Conservation (phyloP, 2,113 vertebrate genomes). For the Sceloporus undulatus region DNA sequence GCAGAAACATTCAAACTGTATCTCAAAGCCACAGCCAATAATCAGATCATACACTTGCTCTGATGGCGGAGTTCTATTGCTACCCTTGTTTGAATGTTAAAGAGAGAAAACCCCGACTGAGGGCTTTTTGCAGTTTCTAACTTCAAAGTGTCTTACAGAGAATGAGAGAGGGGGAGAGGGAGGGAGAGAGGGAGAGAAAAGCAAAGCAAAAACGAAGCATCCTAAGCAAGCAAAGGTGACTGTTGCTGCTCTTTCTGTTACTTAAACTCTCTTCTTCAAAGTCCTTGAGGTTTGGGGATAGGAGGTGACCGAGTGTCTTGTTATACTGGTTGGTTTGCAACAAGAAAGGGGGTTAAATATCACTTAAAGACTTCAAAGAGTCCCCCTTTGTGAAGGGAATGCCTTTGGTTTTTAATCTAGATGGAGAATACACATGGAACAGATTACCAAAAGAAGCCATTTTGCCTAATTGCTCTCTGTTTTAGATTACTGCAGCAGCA, state of each 20-base stretch:
- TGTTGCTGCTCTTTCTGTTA: slow-evolving; percentile 2
- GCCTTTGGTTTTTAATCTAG: slow-evolving; percentile 66
- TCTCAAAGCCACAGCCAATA: slow-evolving; percentile 68
- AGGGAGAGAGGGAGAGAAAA: slow-evolving; percentile 32
- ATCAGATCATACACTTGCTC: slow-evolving; percentile 38
- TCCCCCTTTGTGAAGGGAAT: slow-evolving; percentile 54
- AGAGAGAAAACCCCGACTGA: slow-evolving; percentile 66
- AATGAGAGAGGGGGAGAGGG: accelerated
- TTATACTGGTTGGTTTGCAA: slow-evolving; percentile 66
- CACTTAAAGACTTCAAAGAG: slow-evolving; percentile 69
- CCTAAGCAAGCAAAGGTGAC: slow-evolving; percentile 49
- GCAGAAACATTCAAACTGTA: slow-evolving; percentile 59
- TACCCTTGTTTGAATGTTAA: slow-evolving; percentile 51
- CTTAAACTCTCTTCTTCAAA: slow-evolving; percentile 57
- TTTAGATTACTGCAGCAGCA: slow-evolving; percentile 64
- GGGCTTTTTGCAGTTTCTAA: slow-evolving; percentile 41
- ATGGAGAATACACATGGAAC: slow-evolving; percentile 55
- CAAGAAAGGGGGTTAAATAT: slow-evolving; percentile 61
- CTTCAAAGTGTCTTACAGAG: slow-evolving; percentile 58
- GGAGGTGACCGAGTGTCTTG: slow-evolving; percentile 45
- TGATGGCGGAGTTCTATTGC: slow-evolving; percentile 56
- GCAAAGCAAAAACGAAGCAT: slow-evolving; percentile 56
- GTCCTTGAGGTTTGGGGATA: slow-evolving; percentile 28
- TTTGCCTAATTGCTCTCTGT: slow-evolving; percentile 53
- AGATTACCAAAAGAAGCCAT: slow-evolving; percentile 53